These are phyloP conservation scores for Naso thynnoides DNA, from an alignment of 2,797 vertebrate species.

Conservation along the genomic window DNA sequence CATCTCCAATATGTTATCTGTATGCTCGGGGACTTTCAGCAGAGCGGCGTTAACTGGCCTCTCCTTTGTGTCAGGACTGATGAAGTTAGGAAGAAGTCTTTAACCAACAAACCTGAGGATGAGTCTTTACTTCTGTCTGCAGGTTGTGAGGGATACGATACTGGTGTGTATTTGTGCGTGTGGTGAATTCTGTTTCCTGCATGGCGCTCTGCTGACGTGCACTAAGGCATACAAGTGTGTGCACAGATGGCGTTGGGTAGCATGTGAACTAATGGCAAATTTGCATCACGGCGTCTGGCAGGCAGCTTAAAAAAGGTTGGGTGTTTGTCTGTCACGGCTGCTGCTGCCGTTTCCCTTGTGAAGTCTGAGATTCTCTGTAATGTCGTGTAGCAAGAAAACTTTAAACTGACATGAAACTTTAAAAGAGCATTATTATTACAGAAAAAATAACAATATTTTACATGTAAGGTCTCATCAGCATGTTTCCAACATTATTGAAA, in stretches of 20 bases:
- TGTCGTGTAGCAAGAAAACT: not conserved
- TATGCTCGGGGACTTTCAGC: conserved; percentile 58
- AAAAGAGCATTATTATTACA: not conserved
- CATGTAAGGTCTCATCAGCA: not conserved
- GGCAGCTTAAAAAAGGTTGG: conserved; percentile 28
- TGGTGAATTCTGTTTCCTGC: not conserved
- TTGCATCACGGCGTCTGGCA: conserved; percentile 23
- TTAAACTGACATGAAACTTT: not conserved
- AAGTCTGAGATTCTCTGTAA: conserved; percentile 14
- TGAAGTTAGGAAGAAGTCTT: conserved; percentile 47
- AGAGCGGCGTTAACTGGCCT: conserved; percentile 56
- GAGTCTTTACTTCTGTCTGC: conserved; percentile 8
- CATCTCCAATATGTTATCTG: conserved; percentile 83
- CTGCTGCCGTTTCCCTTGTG: conserved; percentile 24
- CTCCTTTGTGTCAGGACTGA: conserved; percentile 59
- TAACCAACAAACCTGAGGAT: conserved; percentile 28
- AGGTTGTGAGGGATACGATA: no score
- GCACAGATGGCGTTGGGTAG: conserved; percentile 48
- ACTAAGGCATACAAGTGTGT: not conserved
- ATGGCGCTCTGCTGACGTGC: not conserved
- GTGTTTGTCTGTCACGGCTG: conserved; percentile 24
- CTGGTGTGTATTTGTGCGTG: not conserved
- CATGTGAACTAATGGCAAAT: conserved; percentile 21
- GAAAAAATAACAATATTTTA: not conserved
- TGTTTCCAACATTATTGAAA: not conserved